Evolutionary conservation across 35 echinoderm and acorn worm genomes (phyloP), one percentile per base, ranked within the genome.

Genomic region (Eucidaris tribuloides): DNA sequence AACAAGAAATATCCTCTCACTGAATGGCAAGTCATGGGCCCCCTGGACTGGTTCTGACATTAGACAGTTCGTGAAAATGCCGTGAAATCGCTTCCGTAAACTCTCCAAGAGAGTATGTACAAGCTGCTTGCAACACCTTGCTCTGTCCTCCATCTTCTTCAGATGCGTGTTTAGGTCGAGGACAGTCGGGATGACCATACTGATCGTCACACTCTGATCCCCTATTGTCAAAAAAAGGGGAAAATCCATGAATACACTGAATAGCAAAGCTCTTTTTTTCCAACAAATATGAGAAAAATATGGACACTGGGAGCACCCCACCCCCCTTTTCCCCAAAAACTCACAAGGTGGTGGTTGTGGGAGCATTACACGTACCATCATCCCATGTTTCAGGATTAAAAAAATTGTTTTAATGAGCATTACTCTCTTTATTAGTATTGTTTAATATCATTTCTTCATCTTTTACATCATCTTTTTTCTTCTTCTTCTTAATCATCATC

Each of bases 121-220:
- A 11, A 84, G 2, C 25, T 2, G 22, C 4, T 44, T 0, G 22
- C 82, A 84, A 27, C 43, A 35, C 11, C 82, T 27, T 2, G 38
- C 59, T 1, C 38, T n/a, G 5, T 74, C 41, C 33, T 33, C 32
- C 82, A 59, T 66, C 3, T 77, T 84, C 33, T 15, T 77, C 32
- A 84, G 58, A 45, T 84, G 82, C 11, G 38, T 70, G 58, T 38
- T 32, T 17, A 84, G 35, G 37, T 84, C 82, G 2, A 84, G 62
- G 28, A 68, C 19, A 9, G 40, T 38, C 44, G 82, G 82, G 18
- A 84, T 62, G 7, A 84, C 62, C 39, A 38, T 17, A 29, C 62
- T 45, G 42, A 84, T 45, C 14, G 82, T 84, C 20, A 77, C 58
- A 78, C 59, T 28, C 36, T 14, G 20, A 1, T 84, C 82, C 4